A percentile compares a stretch with the other conserved stretches of the same genome.
These are phyloP conservation scores for Hydraecia micacea DNA, from an alignment of 2,888 invertebrate genomes.

Conservation along the genomic window DNA sequence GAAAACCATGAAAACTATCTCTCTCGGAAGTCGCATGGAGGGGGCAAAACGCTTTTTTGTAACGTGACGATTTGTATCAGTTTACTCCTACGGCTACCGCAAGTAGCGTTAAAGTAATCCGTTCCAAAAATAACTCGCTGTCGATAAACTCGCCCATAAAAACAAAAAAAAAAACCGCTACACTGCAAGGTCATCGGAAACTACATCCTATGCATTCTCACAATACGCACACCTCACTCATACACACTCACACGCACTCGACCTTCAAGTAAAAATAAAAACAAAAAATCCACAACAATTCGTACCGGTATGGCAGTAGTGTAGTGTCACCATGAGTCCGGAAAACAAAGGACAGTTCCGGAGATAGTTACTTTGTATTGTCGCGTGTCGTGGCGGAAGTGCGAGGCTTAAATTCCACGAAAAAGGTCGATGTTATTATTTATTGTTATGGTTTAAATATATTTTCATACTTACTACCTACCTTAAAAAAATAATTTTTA, in stretches of 20 bases:
- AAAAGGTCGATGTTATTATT: constrained; percentile 8
- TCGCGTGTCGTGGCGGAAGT: constrained; percentile 28
- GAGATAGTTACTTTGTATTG: constrained; percentile 13
- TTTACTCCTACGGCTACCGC: too few relatives aligned
- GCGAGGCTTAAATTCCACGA: background rate
- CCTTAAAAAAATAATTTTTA: background rate
- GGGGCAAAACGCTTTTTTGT: background rate
- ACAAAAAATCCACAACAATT: constrained; percentile 20
- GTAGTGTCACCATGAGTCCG: constrained; percentile 31
- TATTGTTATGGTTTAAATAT: background rate
- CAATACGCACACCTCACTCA: constrained; percentile 6
- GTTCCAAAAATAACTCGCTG: background rate
- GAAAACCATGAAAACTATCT: background rate
- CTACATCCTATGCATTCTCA: constrained; percentile 17
- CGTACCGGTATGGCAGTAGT: constrained; percentile 36
- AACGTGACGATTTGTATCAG: too few relatives aligned
- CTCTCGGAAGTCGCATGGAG: background rate
- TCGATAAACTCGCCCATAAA: background rate
- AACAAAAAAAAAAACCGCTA: constrained; percentile 17
- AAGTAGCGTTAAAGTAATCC: background rate
- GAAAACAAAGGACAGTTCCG: constrained; percentile 43
- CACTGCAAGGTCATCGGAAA: constrained; percentile 32
- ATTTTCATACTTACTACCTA: background rate
- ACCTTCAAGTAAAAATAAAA: constrained; percentile 37
- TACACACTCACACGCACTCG: constrained; percentile 16